A percentile compares a stretch with the other conserved stretches of the same genome.
Conservation (phyloP, 2,888 invertebrate genomes). For the Lucinisca nassula region DNA sequence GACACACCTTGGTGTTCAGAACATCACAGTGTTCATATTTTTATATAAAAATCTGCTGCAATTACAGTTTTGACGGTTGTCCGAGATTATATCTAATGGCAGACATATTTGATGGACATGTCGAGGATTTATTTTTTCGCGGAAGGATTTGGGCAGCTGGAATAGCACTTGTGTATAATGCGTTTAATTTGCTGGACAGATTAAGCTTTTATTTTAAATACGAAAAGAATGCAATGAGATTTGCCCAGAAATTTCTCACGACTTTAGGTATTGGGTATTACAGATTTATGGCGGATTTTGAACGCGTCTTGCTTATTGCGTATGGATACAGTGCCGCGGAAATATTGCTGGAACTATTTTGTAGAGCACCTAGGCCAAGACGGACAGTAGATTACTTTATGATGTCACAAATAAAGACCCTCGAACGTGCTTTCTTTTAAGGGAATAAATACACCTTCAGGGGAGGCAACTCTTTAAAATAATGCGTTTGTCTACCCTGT, state of each 20-base stretch:
- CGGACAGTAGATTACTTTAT: slow-evolving; percentile 24
- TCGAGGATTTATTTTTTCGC: slow-evolving; percentile 59
- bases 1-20: slow-evolving; percentile 54
- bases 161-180: slow-evolving; percentile 62
- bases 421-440: slow-evolving; percentile 61
- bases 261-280: slow-evolving; percentile 63
- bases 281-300: slow-evolving; percentile 55
- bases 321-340: slow-evolving; percentile 68
- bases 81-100: slow-evolving; percentile 57
- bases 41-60: slow-evolving; percentile 56
- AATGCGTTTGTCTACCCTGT: too few relatives aligned
- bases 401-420: slow-evolving; percentile 57
- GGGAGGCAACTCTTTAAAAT: too few relatives aligned
- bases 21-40: slow-evolving; percentile 54
- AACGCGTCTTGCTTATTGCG: slow-evolving; percentile 60
- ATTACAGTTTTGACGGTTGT: slow-evolving; percentile 58
- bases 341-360: slow-evolving; percentile 62
- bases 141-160: slow-evolving; percentile 70
- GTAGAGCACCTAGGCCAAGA: slow-evolving; percentile 30
- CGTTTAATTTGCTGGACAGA: slow-evolving; percentile 64
- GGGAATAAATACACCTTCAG: too few relatives aligned
- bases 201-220: slow-evolving; percentile 65
- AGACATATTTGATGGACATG: slow-evolving; percentile 55
- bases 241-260: slow-evolving; percentile 63
- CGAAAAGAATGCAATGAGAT: slow-evolving; percentile 59